These are phyloP conservation scores for Catharus fuscescens DNA, from an alignment of 2,113 vertebrate species.

Conservation along the genomic window DNA sequence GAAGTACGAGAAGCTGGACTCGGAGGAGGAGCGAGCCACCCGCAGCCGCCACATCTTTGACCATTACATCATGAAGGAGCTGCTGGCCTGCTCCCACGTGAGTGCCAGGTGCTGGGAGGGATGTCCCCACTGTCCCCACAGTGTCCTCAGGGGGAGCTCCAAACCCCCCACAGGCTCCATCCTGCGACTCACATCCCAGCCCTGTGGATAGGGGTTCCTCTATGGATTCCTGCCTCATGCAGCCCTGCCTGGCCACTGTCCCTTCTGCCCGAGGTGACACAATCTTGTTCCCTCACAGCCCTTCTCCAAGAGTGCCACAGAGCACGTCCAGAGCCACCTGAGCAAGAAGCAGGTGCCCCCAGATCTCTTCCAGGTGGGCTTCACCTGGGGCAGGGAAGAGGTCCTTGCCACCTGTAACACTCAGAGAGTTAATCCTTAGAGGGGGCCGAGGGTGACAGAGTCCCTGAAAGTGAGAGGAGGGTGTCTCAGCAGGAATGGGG, in stretches of 20 bases:
- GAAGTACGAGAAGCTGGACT: slow-evolving; percentile 80
- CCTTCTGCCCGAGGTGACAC: not conserved
- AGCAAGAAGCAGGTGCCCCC: slow-evolving; percentile 79
- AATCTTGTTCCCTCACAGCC: slow-evolving; percentile 7
- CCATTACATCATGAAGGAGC: slow-evolving; percentile 81
- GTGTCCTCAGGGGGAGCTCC: not conserved
- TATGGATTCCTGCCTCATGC: rapidly evolving
- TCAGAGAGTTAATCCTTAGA: not conserved
- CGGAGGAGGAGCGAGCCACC: slow-evolving; percentile 67
- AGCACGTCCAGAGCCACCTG: slow-evolving; percentile 75
- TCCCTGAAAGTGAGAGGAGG: not conserved
- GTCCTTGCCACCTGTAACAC: not conserved
- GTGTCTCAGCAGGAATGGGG: not conserved
- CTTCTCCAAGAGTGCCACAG: slow-evolving; percentile 77
- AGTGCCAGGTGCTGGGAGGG: not conserved
- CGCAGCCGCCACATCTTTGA: slow-evolving; percentile 77
- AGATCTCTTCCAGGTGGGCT: slow-evolving; percentile 79
- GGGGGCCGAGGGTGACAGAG: not conserved
- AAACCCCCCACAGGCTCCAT: rapidly evolving
- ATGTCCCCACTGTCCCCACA: not conserved
- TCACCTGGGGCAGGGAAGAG: not conserved
- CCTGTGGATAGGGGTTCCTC: rapidly evolving
- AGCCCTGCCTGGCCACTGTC: not conserved
- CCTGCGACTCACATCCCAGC: not conserved
- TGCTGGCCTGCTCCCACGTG: slow-evolving; percentile 79